Conservation (phyloP, 2,888 invertebrate species). For the Lordiphosa fenestrarum region DNA sequence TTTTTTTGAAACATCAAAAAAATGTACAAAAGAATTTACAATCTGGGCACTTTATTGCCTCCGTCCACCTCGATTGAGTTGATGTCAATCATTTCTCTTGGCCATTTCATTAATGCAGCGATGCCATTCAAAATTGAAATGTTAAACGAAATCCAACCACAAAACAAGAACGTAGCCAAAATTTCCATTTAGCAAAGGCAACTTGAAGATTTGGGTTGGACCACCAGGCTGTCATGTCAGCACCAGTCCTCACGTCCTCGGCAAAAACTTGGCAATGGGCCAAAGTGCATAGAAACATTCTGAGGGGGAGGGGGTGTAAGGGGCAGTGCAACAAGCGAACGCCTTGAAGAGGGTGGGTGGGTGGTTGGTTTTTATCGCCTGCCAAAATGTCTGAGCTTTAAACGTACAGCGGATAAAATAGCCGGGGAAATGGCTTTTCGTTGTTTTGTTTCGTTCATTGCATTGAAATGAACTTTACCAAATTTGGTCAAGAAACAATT, state of each 20-base stretch:
- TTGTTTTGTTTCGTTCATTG: conserved; percentile 57
- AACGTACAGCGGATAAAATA: conserved; percentile 42
- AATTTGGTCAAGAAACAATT: conserved; percentile 55
- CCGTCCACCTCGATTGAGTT: too few relatives aligned
- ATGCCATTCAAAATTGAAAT: too few relatives aligned
- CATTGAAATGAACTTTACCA: conserved; percentile 55
- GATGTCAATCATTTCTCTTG: too few relatives aligned
- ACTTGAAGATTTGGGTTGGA: too few relatives aligned
- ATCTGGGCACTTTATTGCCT: too few relatives aligned
- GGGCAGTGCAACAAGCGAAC: conserved; percentile 31
- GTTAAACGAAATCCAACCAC: too few relatives aligned
- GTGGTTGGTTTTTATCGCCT: conserved; percentile 54
- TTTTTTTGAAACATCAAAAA: too few relatives aligned
- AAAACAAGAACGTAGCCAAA: too few relatives aligned
- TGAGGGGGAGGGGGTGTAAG: conserved; percentile 1
- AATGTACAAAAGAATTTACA: too few relatives aligned
- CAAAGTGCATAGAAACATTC: conserved; percentile 42
- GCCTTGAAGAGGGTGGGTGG: conserved; percentile 22
- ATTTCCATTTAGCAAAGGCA: too few relatives aligned
- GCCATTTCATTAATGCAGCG: too few relatives aligned
- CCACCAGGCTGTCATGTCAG: conserved; percentile 48
- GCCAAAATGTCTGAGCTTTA: conserved; percentile 56
- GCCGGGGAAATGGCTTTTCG: conserved; percentile 47
- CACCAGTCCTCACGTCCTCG: conserved; percentile 32
- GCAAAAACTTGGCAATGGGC: conserved; percentile 51